Evolutionary conservation across 1,140 invertebrate genomes (phyloP).

Genomic region (Mya arenaria): DNA sequence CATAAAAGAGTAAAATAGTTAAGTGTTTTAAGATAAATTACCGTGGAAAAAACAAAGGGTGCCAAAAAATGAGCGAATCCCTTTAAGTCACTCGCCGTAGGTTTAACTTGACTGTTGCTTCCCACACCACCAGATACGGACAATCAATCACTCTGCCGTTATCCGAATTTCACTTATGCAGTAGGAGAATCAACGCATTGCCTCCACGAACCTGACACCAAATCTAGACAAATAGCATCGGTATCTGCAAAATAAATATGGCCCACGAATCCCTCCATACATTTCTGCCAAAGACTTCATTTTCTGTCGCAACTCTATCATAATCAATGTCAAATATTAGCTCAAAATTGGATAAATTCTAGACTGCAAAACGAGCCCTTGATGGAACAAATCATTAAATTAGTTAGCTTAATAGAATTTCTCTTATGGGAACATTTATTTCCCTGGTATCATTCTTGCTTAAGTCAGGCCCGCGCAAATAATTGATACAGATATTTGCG

Average conservation of each 20-base stretch:
- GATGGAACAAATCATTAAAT: slow-evolving; percentile 47
- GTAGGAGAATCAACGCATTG: too few relatives aligned
- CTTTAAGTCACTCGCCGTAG: too few relatives aligned
- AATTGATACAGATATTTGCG: neutral
- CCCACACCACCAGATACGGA: too few relatives aligned
- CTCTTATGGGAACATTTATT: neutral
- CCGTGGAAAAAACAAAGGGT: too few relatives aligned
- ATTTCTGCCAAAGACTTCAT: slow-evolving; percentile 49
- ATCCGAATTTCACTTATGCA: too few relatives aligned
- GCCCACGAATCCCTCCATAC: slow-evolving; percentile 21
- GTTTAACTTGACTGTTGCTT: too few relatives aligned
- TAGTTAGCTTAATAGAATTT: slow-evolving; percentile 42
- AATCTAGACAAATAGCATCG: slow-evolving; percentile 48
- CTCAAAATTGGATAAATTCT: slow-evolving; percentile 50
- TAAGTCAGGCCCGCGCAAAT: neutral
- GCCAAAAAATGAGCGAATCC: too few relatives aligned
- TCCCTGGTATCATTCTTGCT: neutral
- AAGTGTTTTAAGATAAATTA: too few relatives aligned
- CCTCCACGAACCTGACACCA: too few relatives aligned
- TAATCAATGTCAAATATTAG: slow-evolving; percentile 51
- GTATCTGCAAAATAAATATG: slow-evolving; percentile 46
- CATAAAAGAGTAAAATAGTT: too few relatives aligned
- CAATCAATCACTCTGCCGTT: too few relatives aligned
- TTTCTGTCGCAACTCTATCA: slow-evolving; percentile 43
- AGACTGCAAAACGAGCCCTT: slow-evolving; percentile 44